phyloP scores from a whole-genome alignment of 92 coral and sea anemone genomes.

The Epizoanthus rinbou region DNA sequence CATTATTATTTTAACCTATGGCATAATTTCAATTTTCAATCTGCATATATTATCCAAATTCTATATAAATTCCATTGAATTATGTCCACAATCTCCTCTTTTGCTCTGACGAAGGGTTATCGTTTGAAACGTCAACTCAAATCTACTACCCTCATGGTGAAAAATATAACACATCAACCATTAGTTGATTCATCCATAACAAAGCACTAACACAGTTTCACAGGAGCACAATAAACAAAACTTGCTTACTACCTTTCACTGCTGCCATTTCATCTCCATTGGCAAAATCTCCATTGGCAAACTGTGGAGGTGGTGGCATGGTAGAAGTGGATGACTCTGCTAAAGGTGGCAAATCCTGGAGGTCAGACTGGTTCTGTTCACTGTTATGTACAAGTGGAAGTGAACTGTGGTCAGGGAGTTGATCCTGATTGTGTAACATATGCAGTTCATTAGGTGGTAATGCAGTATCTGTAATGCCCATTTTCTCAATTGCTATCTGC shows the following conservation, averaged over 20 bases:
- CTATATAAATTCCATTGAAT: too few relatives aligned
- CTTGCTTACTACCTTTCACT: background rate
- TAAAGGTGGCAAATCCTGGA: background rate
- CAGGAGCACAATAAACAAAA: too few relatives aligned
- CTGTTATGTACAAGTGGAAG: background rate
- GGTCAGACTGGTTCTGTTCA: background rate
- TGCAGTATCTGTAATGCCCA: background rate
- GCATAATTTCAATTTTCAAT: too few relatives aligned
- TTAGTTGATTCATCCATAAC: too few relatives aligned
- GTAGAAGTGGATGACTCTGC: background rate
- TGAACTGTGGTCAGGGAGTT: background rate
- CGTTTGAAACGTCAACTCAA: too few relatives aligned
- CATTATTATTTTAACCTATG: too few relatives aligned
- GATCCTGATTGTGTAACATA: background rate
- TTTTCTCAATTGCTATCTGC: constrained; percentile 14
- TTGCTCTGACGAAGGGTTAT: too few relatives aligned
- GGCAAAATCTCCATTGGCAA: background rate
- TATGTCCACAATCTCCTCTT: too few relatives aligned
- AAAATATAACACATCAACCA: too few relatives aligned
- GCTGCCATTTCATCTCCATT: background rate
- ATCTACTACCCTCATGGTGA: too few relatives aligned
- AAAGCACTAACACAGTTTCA: background rate
- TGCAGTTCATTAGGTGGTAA: background rate
- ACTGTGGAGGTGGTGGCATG: constrained; percentile 10
- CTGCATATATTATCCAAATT: too few relatives aligned